Conservation (phyloP, 2,797 vertebrate species). For the Pygocentrus nattereri region DNA sequence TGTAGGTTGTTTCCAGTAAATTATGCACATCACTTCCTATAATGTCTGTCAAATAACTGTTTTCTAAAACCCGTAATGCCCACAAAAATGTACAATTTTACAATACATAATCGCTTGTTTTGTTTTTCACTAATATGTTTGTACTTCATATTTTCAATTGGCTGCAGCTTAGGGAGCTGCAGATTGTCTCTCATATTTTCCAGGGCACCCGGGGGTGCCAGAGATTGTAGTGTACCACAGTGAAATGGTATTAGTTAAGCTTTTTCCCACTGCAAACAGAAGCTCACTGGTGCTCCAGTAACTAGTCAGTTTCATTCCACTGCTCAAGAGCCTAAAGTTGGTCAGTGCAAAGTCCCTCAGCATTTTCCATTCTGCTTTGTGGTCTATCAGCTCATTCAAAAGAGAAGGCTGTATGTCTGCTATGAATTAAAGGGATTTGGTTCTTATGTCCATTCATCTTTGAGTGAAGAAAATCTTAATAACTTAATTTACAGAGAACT, state of each 20-base stretch:
- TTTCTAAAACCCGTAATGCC: background rate
- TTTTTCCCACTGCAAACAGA: slow-evolving; percentile 13
- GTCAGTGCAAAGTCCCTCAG: slow-evolving; percentile 30
- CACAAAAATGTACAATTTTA: slow-evolving; percentile 1
- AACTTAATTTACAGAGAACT: slow-evolving; percentile 25
- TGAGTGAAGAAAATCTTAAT: background rate
- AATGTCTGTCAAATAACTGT: background rate
- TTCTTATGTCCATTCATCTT: slow-evolving; percentile 7
- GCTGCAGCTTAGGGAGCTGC: background rate
- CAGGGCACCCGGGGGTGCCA: background rate
- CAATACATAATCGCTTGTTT: background rate
- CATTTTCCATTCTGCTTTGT: slow-evolving; percentile 36
- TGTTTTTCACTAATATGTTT: background rate
- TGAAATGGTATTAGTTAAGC: slow-evolving; percentile 15
- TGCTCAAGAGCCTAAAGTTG: slow-evolving; percentile 12
- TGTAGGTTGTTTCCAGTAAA: slow-evolving; percentile 1
- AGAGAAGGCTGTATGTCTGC: slow-evolving; percentile 35
- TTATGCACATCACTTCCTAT: background rate
- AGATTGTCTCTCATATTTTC: slow-evolving; percentile 11
- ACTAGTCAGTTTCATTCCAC: slow-evolving; percentile 9
- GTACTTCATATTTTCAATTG: background rate
- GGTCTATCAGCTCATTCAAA: slow-evolving; percentile 25
- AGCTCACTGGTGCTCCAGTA: slow-evolving; percentile 55
- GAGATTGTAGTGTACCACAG: background rate
- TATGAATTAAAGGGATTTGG: slow-evolving; percentile 31